Evolutionary conservation across 2,888 invertebrate genomes (phyloP).

Genomic region (Troilus luridus): DNA sequence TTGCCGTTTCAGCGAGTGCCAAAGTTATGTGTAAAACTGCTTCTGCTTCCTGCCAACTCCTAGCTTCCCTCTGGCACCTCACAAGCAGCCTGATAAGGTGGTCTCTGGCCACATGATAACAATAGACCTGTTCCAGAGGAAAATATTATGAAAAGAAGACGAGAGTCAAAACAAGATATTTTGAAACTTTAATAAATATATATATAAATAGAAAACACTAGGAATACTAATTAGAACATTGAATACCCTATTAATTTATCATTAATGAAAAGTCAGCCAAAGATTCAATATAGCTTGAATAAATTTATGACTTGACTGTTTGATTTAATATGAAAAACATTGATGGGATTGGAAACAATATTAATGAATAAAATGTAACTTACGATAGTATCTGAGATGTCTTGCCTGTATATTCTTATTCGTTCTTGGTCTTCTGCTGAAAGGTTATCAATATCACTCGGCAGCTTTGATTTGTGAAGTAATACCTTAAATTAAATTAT

Average conservation of each 20-base stretch:
- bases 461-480: slow-evolving; percentile 84
- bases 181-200: neutral
- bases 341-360: neutral
- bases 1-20: slow-evolving; percentile 76
- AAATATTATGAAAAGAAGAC: neutral
- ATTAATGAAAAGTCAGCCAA: neutral
- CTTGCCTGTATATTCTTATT: slow-evolving; percentile 89
- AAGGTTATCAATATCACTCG: slow-evolving; percentile 76
- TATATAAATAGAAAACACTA: too few species aligned
- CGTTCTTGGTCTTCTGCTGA: slow-evolving; percentile 87
- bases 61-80: slow-evolving; percentile 74
- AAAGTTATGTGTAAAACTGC: slow-evolving; percentile 78
- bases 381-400: slow-evolving; percentile 87
- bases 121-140: slow-evolving; percentile 78
- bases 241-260: neutral
- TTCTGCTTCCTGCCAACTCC: slow-evolving; percentile 73
- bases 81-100: slow-evolving; percentile 81
- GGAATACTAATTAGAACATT: neutral
- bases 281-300: neutral
- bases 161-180: neutral
- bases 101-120: slow-evolving; percentile 85
- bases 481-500: slow-evolving; percentile 73
- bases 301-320: neutral
- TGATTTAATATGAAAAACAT: neutral
- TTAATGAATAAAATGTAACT: slow-evolving; percentile 66